A percentile compares a stretch with the other conserved stretches of the same genome.
phyloP scores from a whole-genome alignment of 2,888 invertebrate species.

The Sinotaia quadrata region DNA sequence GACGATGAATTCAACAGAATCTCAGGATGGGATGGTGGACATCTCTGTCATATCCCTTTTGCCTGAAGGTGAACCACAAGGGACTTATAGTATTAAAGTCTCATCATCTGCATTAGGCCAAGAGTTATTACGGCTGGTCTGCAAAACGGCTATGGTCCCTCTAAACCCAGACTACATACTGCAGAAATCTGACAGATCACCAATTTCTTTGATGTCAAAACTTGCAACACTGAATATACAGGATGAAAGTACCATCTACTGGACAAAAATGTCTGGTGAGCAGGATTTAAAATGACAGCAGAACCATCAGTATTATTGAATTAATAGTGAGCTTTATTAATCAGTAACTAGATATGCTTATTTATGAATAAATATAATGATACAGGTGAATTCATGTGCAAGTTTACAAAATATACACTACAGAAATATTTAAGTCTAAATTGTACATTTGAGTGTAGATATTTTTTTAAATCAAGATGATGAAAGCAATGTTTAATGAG shows the following conservation, averaged over 20 bases:
- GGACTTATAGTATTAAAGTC: constrained; percentile 40
- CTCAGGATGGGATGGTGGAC: constrained; percentile 41
- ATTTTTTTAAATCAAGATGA: too few relatives aligned
- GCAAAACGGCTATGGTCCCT: constrained; percentile 50
- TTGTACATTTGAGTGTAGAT: too few relatives aligned
- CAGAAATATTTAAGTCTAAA: too few relatives aligned
- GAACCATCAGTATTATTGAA: too few relatives aligned
- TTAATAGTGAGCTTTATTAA: too few relatives aligned
- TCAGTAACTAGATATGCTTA: too few relatives aligned
- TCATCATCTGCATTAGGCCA: constrained; percentile 44
- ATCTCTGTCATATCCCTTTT: constrained; percentile 48
- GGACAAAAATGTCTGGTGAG: constrained; percentile 58
- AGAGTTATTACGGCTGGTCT: constrained; percentile 47
- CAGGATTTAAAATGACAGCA: too few relatives aligned
- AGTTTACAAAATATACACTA: too few relatives aligned
- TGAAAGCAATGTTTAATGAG: too few relatives aligned
- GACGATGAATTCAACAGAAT: constrained; percentile 2
- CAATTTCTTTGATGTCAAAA: constrained; percentile 55
- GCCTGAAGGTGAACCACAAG: constrained; percentile 47
- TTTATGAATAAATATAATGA: too few relatives aligned
- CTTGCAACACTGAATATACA: constrained; percentile 53
- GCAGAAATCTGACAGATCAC: constrained; percentile 50
- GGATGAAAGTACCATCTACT: constrained; percentile 63
- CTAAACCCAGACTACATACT: constrained; percentile 55
- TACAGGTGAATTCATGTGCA: too few relatives aligned